These are phyloP conservation scores for Stictonetta naevosa DNA, from an alignment of 2,113 vertebrate species.

Conservation along the genomic window DNA sequence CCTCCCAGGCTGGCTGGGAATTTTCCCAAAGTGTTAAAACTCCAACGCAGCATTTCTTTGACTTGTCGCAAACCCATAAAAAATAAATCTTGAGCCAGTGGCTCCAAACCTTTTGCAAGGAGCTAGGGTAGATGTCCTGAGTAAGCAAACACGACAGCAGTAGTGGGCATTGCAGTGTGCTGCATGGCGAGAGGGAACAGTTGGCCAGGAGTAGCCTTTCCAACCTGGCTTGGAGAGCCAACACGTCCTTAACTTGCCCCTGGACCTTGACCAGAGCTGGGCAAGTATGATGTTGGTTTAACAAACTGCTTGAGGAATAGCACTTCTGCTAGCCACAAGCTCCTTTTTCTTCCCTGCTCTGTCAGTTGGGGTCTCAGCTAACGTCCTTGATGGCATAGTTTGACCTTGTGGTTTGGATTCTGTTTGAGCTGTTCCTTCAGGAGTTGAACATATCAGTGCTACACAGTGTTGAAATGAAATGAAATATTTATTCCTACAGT, in stretches of 20 bases:
- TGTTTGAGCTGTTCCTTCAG: neutral
- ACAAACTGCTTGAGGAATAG: neutral
- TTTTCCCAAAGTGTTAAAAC: neutral
- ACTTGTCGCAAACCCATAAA: neutral
- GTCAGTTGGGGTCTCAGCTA: neutral
- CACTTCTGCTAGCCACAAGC: neutral
- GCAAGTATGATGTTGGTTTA: neutral
- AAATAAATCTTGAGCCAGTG: neutral
- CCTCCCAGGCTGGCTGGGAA: neutral
- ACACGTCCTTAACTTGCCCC: neutral
- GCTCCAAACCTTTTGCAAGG: neutral
- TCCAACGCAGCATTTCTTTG: neutral
- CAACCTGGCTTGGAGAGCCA: neutral
- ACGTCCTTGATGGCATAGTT: neutral
- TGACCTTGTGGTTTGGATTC: neutral
- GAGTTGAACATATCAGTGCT: neutral
- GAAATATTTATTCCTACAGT: neutral
- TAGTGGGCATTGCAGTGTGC: accelerated
- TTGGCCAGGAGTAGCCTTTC: neutral
- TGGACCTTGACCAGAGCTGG: neutral
- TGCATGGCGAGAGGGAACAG: neutral
- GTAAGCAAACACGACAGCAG: neutral
- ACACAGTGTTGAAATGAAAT: neutral
- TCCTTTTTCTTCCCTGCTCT: neutral
- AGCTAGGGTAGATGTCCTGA: neutral